These are phyloP conservation scores for Periophthalmodon schlosseri DNA, from an alignment of 2,113 vertebrate genomes.

Conservation along the genomic window DNA sequence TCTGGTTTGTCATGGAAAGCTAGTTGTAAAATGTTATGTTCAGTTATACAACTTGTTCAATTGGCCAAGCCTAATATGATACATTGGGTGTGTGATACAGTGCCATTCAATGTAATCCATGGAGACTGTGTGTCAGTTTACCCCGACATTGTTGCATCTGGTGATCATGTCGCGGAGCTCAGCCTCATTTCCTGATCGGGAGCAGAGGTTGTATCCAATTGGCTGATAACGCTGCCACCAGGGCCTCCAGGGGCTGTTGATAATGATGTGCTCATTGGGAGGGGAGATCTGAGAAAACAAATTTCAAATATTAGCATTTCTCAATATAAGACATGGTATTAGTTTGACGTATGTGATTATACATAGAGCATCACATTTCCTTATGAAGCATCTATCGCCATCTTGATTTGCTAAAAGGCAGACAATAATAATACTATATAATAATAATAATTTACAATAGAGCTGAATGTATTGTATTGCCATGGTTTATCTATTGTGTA, in stretches of 20 bases:
- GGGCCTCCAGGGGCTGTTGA: conserved; percentile 79
- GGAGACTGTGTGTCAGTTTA: conserved; percentile 62
- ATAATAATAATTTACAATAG: too few relatives aligned
- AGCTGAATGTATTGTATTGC: too few relatives aligned
- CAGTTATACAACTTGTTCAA: too few relatives aligned
- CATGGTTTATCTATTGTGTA: too few relatives aligned
- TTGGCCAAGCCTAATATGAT: background rate
- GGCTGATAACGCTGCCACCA: conserved; percentile 97
- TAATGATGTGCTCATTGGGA: conserved; percentile 84
- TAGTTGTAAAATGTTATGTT: too few relatives aligned
- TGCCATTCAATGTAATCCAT: background rate
- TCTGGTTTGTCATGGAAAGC: too few relatives aligned
- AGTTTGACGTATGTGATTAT: background rate
- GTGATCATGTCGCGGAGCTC: conserved; percentile 91
- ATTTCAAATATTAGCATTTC: background rate
- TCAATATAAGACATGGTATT: background rate
- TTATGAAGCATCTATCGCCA: too few relatives aligned
- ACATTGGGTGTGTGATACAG: background rate
- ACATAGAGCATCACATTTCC: too few relatives aligned
- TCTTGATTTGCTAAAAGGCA: background rate
- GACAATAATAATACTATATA: too few relatives aligned
- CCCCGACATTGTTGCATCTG: conserved; percentile 91
- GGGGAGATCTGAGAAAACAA: conserved; percentile 85
- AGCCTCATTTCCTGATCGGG: conserved; percentile 87
- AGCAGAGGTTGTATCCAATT: conserved; percentile 88